Conservation (phyloP, 2,888 invertebrate species). For the Hyppa rectilinea region DNA sequence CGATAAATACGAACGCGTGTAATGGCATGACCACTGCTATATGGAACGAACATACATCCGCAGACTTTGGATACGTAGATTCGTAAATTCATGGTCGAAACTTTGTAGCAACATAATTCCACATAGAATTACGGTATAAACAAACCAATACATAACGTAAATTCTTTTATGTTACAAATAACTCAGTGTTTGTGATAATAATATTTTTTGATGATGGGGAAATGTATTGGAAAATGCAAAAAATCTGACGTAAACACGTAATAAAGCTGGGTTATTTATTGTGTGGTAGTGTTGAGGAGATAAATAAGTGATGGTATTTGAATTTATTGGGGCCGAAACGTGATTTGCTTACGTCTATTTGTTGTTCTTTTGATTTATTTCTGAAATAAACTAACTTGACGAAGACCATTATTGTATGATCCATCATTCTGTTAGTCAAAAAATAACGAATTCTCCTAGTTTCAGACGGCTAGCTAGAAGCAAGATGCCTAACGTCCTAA, state of each 20-base stretch:
- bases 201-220: slow-evolving; percentile 24
- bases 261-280: slow-evolving; percentile 15
- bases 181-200: slow-evolving; percentile 30
- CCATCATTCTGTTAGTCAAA: not conserved
- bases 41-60: slow-evolving; percentile 5
- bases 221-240: slow-evolving; percentile 24
- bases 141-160: slow-evolving; percentile 35
- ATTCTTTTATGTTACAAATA: slow-evolving; percentile 43
- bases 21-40: slow-evolving; percentile 29
- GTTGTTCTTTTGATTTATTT: slow-evolving; percentile 1
- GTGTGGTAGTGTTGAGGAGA: slow-evolving; percentile 12
- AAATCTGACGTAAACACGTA: slow-evolving; percentile 34
- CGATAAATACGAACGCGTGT: slow-evolving; percentile 43
- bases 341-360: not conserved
- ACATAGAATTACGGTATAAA: slow-evolving; percentile 37
- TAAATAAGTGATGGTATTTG: slow-evolving; percentile 8
- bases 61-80: slow-evolving; percentile 3
- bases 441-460: not conserved
- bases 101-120: slow-evolving; percentile 24
- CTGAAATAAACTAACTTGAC: not conserved
- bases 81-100: slow-evolving; percentile 13
- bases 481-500: not conserved
- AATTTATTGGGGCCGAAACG: slow-evolving; percentile 19
- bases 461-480: not conserved
- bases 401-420: not conserved